Evolutionary conservation across 2,113 vertebrate genomes (phyloP), one percentile per base, ranked within the genome.

Genomic region (Falcunculus frontatus): DNA sequence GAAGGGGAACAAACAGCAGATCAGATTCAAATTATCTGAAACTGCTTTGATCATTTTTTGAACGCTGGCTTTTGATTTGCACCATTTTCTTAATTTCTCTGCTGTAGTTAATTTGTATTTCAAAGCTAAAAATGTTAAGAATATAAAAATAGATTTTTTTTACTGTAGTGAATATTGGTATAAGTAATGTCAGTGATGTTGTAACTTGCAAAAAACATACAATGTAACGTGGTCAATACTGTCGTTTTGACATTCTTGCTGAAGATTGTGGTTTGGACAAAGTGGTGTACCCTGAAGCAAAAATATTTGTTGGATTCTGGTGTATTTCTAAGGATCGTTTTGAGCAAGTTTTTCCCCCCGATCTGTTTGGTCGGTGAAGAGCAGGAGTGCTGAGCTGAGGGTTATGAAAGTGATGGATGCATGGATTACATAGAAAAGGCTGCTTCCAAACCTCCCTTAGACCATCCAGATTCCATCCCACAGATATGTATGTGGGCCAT

Each of bases 61-160:
- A 84, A n/a, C 59, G 39, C 55, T 84, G 69, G 7, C 44, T 74
- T 78, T 59, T 22, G 21, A 74, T 57, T 92, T 90, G 37, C 59
- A 41, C 50, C 12, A 33, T 47, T 84, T 89, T 70, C 35, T 83
- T 95, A 90, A 79, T 87, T 80, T 92, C 77, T 92, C 10, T 74
- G 75, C 39, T 50, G 12, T 86, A 27, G 11, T 67, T 84, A 62
- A 56, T 35, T 90, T 88, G 14, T 92, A 65, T 90, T 92, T 86
- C 49, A 74, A 89, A 95, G 76, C 50, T 12, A 32, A 57, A 90
- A 93, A 39, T 27, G 5, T 32, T 67, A 56, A 62, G 57, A 60
- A 42, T 10, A 20, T 17, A 42, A 50, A 83, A 93, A 33, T 7
- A 39, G 29, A 21, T 13, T 52, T 83, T 52, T 83, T 90, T 79